Percentiles rank a stretch among this genome's conserved stretches.
phyloP scores from a whole-genome alignment of 2,888 invertebrate genomes.

The Trachelus tabidus region DNA sequence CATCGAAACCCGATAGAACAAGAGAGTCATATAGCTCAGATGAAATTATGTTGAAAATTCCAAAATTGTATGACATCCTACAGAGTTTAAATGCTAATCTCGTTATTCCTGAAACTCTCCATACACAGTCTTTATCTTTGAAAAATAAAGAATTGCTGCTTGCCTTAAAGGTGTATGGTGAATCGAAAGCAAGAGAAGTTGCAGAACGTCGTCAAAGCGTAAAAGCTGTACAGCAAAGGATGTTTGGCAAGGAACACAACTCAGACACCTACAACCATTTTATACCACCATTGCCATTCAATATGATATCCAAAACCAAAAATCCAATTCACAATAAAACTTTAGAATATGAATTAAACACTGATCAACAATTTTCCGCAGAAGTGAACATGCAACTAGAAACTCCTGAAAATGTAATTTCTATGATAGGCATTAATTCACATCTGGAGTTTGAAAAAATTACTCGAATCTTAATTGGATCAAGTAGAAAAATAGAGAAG shows the following conservation, averaged over 20 bases:
- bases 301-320: conserved; percentile 2
- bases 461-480: background rate
- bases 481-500: background rate
- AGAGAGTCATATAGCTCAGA: conserved; percentile 55
- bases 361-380: conserved; percentile 20
- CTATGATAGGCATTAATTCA: conserved; percentile 28
- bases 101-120: conserved; percentile 34
- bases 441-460: conserved; percentile 21
- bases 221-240: conserved; percentile 36
- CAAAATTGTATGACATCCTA: conserved; percentile 63
- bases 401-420: conserved; percentile 30
- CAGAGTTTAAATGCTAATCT: conserved; percentile 49
- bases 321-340: background rate
- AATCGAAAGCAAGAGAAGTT: background rate
- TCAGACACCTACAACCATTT: conserved; percentile 27
- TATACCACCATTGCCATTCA: conserved; percentile 49
- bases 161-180: conserved; percentile 25
- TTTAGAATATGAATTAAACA: conserved; percentile 29
- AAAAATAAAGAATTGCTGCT: conserved; percentile 46
- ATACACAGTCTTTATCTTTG: conserved; percentile 32
- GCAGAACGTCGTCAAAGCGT: conserved; percentile 23
- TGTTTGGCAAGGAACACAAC: conserved; percentile 39
- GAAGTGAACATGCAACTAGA: conserved; percentile 25
- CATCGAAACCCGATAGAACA: conserved; percentile 60
- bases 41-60: conserved; percentile 63